Percentiles rank a stretch among this genome's conserved stretches.
These are phyloP conservation scores for Takifugu flavidus DNA, from an alignment of 2,113 vertebrate genomes.

Conservation along the genomic window DNA sequence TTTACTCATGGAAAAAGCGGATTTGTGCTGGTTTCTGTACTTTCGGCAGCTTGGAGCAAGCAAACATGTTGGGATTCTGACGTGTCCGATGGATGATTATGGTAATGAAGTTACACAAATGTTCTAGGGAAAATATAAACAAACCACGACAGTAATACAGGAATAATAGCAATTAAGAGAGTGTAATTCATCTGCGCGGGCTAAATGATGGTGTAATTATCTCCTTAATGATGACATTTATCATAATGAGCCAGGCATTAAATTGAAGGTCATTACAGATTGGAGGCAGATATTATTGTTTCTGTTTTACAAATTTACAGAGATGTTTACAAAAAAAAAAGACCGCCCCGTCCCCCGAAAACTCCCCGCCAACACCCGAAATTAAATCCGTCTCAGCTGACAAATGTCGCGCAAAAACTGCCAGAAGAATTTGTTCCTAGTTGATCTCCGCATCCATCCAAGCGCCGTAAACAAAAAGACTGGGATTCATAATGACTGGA, in stretches of 20 bases:
- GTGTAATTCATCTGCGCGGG: background rate
- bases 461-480: background rate
- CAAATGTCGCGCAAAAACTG: background rate
- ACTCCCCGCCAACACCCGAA: background rate
- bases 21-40: too few relatives aligned
- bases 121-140: background rate
- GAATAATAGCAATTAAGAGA: slow-evolving; percentile 3
- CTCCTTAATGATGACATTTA: slow-evolving; percentile 1
- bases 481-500: slow-evolving; percentile 29
- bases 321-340: background rate
- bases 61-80: background rate
- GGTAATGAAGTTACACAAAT: background rate
- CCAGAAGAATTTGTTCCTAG: slow-evolving; percentile 3
- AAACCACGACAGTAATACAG: background rate
- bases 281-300: background rate
- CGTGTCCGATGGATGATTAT: too few relatives aligned
- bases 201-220: slow-evolving; percentile 2
- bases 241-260: slow-evolving; percentile 6
- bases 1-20: too few relatives aligned
- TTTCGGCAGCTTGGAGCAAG: too few relatives aligned
- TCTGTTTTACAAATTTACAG: background rate
- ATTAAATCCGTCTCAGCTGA: background rate
- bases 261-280: slow-evolving; percentile 1
- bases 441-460: slow-evolving; percentile 8
- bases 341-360: background rate